phyloP scores from a whole-genome alignment of 2,888 invertebrate species.

The Druceiella hillmani region DNA sequence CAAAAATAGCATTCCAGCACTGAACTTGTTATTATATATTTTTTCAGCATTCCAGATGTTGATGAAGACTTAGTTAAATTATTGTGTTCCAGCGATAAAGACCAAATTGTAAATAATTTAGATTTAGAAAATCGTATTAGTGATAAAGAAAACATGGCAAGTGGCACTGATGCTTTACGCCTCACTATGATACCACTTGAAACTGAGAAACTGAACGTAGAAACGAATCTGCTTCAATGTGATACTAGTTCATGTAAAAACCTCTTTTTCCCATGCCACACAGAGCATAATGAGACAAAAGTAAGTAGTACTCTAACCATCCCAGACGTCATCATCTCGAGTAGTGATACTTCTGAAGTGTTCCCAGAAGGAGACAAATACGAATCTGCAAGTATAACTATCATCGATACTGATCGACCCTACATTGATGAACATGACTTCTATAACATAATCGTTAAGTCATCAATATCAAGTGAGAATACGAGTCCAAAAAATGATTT shows the following conservation, averaged over 20 bases:
- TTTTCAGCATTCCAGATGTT: constrained; percentile 49
- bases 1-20: too few species aligned
- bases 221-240: constrained; percentile 44
- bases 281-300: constrained; percentile 33
- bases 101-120: too few species aligned
- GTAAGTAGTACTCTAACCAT: constrained; percentile 46
- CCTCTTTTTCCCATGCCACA: constrained; percentile 34
- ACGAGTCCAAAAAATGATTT: constrained; percentile 42
- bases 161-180: too few species aligned
- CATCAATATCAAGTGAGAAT: too few species aligned
- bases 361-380: constrained; percentile 49
- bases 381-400: constrained; percentile 59
- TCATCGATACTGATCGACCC: constrained; percentile 58
- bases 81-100: constrained; percentile 40
- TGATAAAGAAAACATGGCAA: too few species aligned
- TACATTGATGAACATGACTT: constrained; percentile 46
- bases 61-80: constrained; percentile 51
- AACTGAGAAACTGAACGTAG: too few species aligned
- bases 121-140: too few species aligned
- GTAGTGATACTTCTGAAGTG: constrained; percentile 41
- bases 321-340: constrained; percentile 45
- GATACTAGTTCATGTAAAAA: constrained; percentile 48
- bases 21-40: too few species aligned
- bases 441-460: constrained; percentile 34
- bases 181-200: too few species aligned